Base-by-base conservation (phyloP, 1,140 invertebrate genomes). In the Proales similis region DNA sequence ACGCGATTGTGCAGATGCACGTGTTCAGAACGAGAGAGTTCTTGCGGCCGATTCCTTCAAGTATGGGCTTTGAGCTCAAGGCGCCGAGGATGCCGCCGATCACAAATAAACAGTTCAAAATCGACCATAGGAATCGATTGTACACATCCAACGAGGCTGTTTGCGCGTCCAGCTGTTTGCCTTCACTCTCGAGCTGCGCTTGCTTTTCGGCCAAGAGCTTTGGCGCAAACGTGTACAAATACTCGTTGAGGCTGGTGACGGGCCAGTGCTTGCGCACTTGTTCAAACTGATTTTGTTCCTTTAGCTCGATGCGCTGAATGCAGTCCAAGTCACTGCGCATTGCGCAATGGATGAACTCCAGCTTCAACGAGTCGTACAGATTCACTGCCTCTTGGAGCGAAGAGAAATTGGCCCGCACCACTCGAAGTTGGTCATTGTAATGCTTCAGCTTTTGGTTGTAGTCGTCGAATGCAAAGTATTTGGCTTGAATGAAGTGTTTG, bases 21-120 rank as follows among this genome's bases (percentile, higher is more conserved):
- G 39, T 57, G 20, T 57, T 36, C 24, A 57, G 17, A 14, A 62
- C 14, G 20, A 62, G 30, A 14, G 29, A 20, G 17, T 17, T 46
- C 48, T 46, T 46, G 7, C 57, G 39, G 3, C 57, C 57, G 2
- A 47, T 19, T n/a, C 22, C 36, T n/a, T 62, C 43, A 17, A 62
- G 17, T 19, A 62, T 33, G 36, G 26, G 38, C 17, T 47, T 62
- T 5, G 39, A 45, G 11, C 24, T 17, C 30, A 62, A 46, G 17
- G 60, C 60, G 5, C 60, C 60, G 11, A 12, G 36, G 24, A 63
- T 43, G 7, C 60, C 60, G 20, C 60, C 60, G 11, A 63, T 7
- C 27, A 63, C 60, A 26, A 63, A 63, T 24, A 63, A 12, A 26
- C 12, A 24, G 20, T 57, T 57, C 5, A 57, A 24, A 17, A 57